Percentiles rank a stretch among this genome's conserved stretches.
Conservation (phyloP, 2,113 vertebrate genomes). For the Procapra przewalskii region DNA sequence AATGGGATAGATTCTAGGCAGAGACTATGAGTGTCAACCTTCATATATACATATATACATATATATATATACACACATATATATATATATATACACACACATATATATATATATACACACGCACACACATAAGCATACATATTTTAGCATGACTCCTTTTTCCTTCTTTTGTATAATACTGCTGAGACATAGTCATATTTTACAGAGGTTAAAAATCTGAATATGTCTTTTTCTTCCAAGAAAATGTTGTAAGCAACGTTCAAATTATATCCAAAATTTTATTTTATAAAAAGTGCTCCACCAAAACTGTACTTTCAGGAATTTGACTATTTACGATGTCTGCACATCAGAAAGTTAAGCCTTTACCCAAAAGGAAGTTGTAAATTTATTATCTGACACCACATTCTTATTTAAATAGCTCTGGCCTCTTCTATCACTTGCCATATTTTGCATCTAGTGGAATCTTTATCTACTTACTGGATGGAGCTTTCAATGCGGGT, state of each 20-base stretch:
- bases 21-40: not conserved
- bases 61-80: not conserved
- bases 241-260: not conserved
- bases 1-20: not conserved
- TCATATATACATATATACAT: not conserved
- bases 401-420: not conserved
- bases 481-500: constrained; percentile 97
- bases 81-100: not conserved
- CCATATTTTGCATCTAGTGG: not conserved
- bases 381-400: not conserved
- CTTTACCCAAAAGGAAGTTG: not conserved
- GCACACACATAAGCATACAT: rapidly evolving
- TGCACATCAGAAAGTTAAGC: not conserved
- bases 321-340: not conserved
- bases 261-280: not conserved
- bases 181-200: not conserved
- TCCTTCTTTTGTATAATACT: not conserved
- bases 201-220: not conserved
- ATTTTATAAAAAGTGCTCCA: not conserved
- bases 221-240: not conserved
- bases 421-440: not conserved
- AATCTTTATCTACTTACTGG: constrained; percentile 89
- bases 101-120: rapidly evolving
- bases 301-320: not conserved
- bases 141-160: not conserved